Conservation (phyloP, 2,797 vertebrate species). For the Hydrocynus forskahlii region DNA sequence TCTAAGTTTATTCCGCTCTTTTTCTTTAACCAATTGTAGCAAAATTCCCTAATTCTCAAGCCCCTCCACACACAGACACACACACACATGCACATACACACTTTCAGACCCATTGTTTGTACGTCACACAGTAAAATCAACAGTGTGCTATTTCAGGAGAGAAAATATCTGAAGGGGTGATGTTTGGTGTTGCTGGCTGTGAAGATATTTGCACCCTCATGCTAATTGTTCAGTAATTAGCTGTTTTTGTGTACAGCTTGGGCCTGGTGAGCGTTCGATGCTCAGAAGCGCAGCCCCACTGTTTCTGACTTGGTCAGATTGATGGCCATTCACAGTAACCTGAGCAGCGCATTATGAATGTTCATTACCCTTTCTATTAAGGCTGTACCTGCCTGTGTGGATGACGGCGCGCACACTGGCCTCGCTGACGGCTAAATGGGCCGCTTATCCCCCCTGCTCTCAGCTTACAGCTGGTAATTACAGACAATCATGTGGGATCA, state of each 20-base stretch:
- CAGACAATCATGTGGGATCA: slow-evolving; percentile 80
- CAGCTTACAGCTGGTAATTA: slow-evolving; percentile 84
- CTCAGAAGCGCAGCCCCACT: not conserved
- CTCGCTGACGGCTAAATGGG: slow-evolving; percentile 77
- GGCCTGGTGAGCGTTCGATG: not conserved
- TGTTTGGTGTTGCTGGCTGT: not conserved
- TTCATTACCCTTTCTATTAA: slow-evolving; percentile 44
- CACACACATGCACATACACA: too few species aligned
- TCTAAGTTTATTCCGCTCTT: too few species aligned
- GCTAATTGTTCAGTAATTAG: not conserved
- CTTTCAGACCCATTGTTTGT: too few species aligned
- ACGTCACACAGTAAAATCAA: too few species aligned
- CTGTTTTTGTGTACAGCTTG: not conserved
- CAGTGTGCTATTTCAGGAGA: not conserved
- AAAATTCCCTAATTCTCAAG: too few species aligned
- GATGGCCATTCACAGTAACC: slow-evolving; percentile 20
- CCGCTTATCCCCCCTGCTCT: slow-evolving; percentile 76
- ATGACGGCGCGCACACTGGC: slow-evolving; percentile 59
- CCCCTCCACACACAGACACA: too few species aligned
- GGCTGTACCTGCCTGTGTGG: slow-evolving; percentile 49
- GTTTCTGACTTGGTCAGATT: slow-evolving; percentile 10
- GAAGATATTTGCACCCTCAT: not conserved
- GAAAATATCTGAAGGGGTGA: not conserved
- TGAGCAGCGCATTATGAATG: slow-evolving; percentile 29
- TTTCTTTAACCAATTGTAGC: too few species aligned